Percentiles rank a stretch among this genome's conserved stretches.
Conservation (phyloP, 1,140 invertebrate species). For the Caenorhabditis elegans region WBcel235 BX284602.5:11449501-11450000, state of each 20-base stretch:
- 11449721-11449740: slow-evolving; percentile 78
- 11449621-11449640: neutral
- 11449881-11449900: slow-evolving; percentile 53
- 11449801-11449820: slow-evolving; percentile 57
- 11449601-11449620: slow-evolving; percentile 77
- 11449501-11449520: slow-evolving; percentile 39
- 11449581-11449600: slow-evolving; percentile 78
- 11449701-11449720: slow-evolving; percentile 76
- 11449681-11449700: slow-evolving; percentile 73
- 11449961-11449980: slow-evolving; percentile 62
- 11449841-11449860: slow-evolving; percentile 65
- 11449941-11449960: slow-evolving; percentile 66
- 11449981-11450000: slow-evolving; percentile 60
- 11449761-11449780: slow-evolving; percentile 77
- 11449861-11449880: slow-evolving; percentile 66
- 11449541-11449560: slow-evolving; percentile 68
- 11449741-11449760: slow-evolving; percentile 75
- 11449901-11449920: slow-evolving; percentile 62
- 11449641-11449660: neutral
- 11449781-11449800: slow-evolving; percentile 70
- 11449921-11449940: slow-evolving; percentile 63
- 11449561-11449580: slow-evolving; percentile 74
- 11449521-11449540: slow-evolving; percentile 36
- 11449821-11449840: slow-evolving; percentile 67
- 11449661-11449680: slow-evolving; percentile 75